Evolutionary conservation across 2,113 vertebrate genomes (phyloP).

Genomic region (Centrocercus urophasianus): DNA sequence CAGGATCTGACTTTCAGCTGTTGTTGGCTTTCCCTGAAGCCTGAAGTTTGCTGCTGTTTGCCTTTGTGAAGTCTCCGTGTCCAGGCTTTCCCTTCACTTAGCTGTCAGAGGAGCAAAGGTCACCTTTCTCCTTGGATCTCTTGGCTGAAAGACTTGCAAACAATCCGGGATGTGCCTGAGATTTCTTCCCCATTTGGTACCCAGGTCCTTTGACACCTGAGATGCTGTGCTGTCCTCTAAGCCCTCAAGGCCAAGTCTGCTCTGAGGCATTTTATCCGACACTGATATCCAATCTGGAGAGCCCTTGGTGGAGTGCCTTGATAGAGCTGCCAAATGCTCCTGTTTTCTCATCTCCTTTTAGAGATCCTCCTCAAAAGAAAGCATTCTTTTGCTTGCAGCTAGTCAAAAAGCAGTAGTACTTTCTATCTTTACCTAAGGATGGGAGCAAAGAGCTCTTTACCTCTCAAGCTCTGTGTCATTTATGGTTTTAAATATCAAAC

Average conservation of each 20-base stretch:
- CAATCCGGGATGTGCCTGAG: neutral
- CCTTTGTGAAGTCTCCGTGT: neutral
- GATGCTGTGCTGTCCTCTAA: neutral
- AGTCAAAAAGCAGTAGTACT: neutral
- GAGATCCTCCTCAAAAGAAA: neutral
- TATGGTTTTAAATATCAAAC: neutral
- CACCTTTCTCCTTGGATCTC: neutral
- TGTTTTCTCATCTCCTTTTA: neutral
- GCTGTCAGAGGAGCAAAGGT: neutral
- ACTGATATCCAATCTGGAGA: accelerated
- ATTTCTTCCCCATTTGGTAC: neutral
- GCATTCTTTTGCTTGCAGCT: neutral
- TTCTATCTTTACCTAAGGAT: slow-evolving; percentile 4
- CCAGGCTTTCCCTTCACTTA: neutral
- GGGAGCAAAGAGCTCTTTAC: slow-evolving; percentile 27
- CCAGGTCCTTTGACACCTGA: neutral
- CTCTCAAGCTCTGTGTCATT: neutral
- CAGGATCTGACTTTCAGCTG: neutral
- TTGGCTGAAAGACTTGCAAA: neutral
- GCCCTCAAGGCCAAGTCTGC: neutral
- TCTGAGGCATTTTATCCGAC: neutral
- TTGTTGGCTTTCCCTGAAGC: neutral
- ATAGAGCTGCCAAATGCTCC: neutral
- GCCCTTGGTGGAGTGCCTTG: neutral
- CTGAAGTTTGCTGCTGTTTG: neutral